A percentile compares a stretch with the other conserved stretches of the same genome.
phyloP scores from a whole-genome alignment of 2,888 invertebrate genomes.

The Epinotia brunnichana region DNA sequence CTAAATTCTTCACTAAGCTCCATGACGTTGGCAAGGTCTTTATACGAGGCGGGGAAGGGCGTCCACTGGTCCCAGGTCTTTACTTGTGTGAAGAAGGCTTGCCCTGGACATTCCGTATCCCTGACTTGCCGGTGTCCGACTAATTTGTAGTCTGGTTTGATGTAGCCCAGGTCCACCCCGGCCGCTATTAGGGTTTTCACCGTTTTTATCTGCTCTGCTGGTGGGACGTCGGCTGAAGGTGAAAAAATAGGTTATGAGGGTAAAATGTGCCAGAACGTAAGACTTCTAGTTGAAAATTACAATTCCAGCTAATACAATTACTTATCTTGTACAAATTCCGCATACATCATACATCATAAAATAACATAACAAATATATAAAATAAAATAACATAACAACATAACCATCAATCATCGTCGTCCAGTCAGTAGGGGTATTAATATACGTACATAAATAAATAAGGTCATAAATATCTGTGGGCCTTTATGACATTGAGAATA shows the following conservation, averaged over 20 bases:
- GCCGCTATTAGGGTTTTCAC: constrained; percentile 84
- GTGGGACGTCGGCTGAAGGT: constrained; percentile 82
- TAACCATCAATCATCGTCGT: too few relatives aligned
- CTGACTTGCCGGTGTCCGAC: constrained; percentile 82
- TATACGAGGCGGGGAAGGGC: constrained; percentile 57
- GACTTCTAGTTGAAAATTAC: background rate
- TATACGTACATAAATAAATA: too few relatives aligned
- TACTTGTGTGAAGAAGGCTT: constrained; percentile 83
- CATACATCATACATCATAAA: too few relatives aligned
- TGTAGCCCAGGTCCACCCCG: constrained; percentile 85
- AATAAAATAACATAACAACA: too few relatives aligned
- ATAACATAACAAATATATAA: too few relatives aligned
- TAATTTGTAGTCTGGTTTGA: constrained; percentile 82
- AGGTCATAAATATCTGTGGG: too few relatives aligned
- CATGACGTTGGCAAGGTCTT: constrained; percentile 55
- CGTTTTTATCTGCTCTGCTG: constrained; percentile 82
- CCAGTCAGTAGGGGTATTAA: too few relatives aligned
- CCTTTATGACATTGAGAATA: too few relatives aligned
- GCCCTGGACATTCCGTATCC: constrained; percentile 86
- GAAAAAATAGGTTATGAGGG: constrained; percentile 18
- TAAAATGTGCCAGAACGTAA: background rate
- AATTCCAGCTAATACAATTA: too few relatives aligned
- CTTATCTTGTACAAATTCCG: too few relatives aligned
- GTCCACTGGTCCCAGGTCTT: constrained; percentile 83
- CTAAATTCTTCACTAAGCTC: constrained; percentile 49